Conservation (phyloP, 2,113 vertebrate species). For the Carassius gibelio region DNA sequence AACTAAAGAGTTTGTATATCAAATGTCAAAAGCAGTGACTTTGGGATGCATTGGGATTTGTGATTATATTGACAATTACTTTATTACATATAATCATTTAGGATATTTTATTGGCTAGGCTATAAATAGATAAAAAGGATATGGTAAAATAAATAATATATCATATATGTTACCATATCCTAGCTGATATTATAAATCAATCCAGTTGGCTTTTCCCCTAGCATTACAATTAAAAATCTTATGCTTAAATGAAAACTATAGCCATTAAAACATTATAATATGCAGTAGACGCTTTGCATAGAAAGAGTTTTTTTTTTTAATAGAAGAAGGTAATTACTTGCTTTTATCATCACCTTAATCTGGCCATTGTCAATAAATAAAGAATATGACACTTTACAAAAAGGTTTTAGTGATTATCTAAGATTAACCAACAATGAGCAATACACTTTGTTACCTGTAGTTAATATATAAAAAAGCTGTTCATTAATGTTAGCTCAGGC, state of each 20-base stretch:
- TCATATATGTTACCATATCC: no score
- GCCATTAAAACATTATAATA: neutral
- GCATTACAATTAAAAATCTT: neutral
- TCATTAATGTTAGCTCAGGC: no score
- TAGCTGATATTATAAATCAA: neutral
- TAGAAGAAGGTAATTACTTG: neutral
- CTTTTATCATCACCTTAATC: neutral
- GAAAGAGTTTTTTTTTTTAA: neutral
- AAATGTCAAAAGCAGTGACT: conserved; percentile 2
- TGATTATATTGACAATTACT: neutral
- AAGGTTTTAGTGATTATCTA: no score
- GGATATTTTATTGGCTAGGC: neutral
- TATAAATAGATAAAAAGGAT: neutral
- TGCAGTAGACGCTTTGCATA: neutral
- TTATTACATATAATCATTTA: neutral
- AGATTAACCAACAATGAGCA: no score
- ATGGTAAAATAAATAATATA: neutral
- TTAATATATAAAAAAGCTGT: no score
- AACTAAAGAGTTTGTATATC: neutral
- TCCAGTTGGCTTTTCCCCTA: neutral
- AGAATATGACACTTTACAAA: neutral
- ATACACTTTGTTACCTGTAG: no score
- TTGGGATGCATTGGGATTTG: neutral
- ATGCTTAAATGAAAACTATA: neutral
- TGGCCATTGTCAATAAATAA: neutral